These are phyloP conservation scores for Elaeidobius kamerunicus DNA, from an alignment of 2,888 invertebrate species.

Conservation along the genomic window DNA sequence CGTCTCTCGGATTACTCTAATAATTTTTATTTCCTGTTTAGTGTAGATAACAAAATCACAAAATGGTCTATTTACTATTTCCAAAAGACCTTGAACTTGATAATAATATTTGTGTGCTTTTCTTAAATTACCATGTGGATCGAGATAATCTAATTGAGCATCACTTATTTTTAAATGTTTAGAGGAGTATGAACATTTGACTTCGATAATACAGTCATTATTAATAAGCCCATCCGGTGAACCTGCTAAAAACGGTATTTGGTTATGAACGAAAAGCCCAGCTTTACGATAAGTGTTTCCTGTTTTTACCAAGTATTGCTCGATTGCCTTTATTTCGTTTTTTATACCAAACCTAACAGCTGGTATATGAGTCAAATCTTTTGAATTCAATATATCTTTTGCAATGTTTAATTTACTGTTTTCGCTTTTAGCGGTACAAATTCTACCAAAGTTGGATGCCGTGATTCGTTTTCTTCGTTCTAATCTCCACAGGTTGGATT, in stretches of 20 bases:
- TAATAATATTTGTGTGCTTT: conserved; percentile 1
- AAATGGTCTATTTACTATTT: neutral
- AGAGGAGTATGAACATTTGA: neutral
- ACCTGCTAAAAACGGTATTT: neutral
- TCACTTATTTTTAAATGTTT: no score
- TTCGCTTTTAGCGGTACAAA: neutral
- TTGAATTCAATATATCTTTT: neutral
- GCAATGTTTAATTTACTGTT: neutral
- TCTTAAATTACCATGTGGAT: neutral
- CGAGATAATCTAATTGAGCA: neutral
- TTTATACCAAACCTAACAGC: neutral
- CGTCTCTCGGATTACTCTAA: neutral
- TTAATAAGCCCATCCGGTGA: neutral
- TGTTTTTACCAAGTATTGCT: neutral
- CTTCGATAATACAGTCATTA: neutral
- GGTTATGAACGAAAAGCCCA: neutral
- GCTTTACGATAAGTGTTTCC: neutral
- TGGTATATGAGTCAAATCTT: neutral
- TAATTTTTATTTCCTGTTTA: neutral
- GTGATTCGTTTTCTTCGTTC: neutral
- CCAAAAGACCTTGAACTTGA: conserved; percentile 1
- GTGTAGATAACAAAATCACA: conserved; percentile 7
- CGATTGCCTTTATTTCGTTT: neutral
- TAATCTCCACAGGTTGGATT: neutral
- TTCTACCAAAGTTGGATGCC: neutral